Conservation (phyloP, 2,888 invertebrate species). For the Caradrina clavipalpis region DNA sequence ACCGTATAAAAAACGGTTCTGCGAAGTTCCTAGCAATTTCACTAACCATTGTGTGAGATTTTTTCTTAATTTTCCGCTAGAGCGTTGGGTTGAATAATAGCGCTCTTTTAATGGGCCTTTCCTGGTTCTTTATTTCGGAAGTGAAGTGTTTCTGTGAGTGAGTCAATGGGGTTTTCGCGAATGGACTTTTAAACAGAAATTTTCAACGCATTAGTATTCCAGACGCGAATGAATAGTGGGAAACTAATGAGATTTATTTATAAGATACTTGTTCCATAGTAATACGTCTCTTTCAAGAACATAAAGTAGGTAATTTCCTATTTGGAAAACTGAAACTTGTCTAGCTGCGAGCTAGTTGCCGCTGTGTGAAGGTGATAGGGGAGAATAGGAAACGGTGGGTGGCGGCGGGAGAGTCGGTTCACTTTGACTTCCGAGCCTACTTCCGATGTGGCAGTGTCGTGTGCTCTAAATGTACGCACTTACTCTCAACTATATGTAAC, state of each 20-base stretch:
- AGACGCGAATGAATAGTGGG: slow-evolving; percentile 25
- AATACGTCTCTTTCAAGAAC: slow-evolving; percentile 3
- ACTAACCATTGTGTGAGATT: slow-evolving; percentile 78
- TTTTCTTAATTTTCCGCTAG: slow-evolving; percentile 86
- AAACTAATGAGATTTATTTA: slow-evolving; percentile 35
- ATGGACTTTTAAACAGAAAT: slow-evolving; percentile 55
- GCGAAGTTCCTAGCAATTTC: slow-evolving; percentile 75
- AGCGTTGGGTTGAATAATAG: slow-evolving; percentile 81
- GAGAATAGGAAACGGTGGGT: slow-evolving; percentile 51
- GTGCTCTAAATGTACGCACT: slow-evolving; percentile 54
- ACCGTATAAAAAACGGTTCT: slow-evolving; percentile 69
- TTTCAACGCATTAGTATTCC: slow-evolving; percentile 28
- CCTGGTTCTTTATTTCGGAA: slow-evolving; percentile 78
- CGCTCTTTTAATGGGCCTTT: slow-evolving; percentile 79
- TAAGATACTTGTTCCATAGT: slow-evolving; percentile 15
- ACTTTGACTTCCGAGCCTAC: slow-evolving; percentile 71
- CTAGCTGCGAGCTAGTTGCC: slow-evolving; percentile 40
- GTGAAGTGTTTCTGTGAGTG: slow-evolving; percentile 68
- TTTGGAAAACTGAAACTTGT: slow-evolving; percentile 42
- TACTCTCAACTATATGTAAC: slow-evolving; percentile 46
- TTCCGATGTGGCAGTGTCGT: slow-evolving; percentile 68
- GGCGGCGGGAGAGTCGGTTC: slow-evolving; percentile 61
- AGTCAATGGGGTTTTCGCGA: slow-evolving; percentile 64
- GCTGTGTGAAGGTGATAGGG: slow-evolving; percentile 56
- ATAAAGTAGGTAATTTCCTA: slow-evolving; percentile 54